Evolutionary conservation across 1,140 invertebrate species (phyloP), one percentile per base, ranked within the genome.

Genomic region (Phocides pigmalion): DNA sequence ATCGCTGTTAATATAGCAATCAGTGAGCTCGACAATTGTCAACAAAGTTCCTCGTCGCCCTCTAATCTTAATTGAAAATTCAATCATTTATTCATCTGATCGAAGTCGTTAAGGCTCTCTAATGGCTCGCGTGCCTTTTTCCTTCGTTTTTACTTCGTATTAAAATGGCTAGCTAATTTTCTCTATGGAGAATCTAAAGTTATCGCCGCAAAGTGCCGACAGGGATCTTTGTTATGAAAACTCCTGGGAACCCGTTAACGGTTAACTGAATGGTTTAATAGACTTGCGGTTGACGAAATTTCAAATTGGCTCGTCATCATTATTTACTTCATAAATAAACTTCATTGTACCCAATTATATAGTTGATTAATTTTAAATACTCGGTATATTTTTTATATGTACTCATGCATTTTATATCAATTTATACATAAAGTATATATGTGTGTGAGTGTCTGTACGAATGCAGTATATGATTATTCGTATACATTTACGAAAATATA

Each of bases 41-140:
- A 87, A 87, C 82, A 84, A 81, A 87, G 75, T 90, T 87, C 64
- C 63, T 62, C 77, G 65, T 73, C 74, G 70, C 73, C 64, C 70
- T 81, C 74, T 84, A 87, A 87, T 85, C 82, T 90, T 89, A 87
- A 90, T 90, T 90, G 85, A 88, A 88, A 90, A 90, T 89, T 89
- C 81, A 89, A 89, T 89, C 81, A 89, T 89, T 90, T 87, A 90
- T 90, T 90, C 87, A 88, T 84, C 79, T 83, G 77, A 88, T 83
- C 80, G 74, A 72, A 82, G 81, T 89, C 83, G 83, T 87, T 87
- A 88, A 81, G 72, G 77, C 69, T 76, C 76, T 79, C 77, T 83
- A 87, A 87, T 87, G 79, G 84, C 58, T 79, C 62, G 70, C 76
- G 68, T 84, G 74, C 69, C 70, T 79, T 82, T 81, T 84, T 73